Conservation (phyloP, 2,113 vertebrate species). For the Accipiter virgatus region DNA sequence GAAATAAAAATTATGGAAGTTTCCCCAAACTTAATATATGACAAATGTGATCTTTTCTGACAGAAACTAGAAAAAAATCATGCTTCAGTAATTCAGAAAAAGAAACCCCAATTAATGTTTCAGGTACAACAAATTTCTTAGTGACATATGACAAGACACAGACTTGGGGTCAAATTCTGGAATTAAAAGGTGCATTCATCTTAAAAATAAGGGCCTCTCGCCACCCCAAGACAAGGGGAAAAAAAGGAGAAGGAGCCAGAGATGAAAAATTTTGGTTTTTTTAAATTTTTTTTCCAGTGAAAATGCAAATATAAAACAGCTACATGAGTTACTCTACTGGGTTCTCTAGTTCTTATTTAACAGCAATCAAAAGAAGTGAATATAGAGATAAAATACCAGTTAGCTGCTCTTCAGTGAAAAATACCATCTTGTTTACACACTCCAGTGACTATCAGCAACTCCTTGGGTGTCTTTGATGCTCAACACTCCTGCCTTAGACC, state of each 20-base stretch:
- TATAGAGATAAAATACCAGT: not conserved
- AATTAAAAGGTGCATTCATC: not conserved
- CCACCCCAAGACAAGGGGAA: not conserved
- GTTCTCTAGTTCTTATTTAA: not conserved
- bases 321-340: not conserved
- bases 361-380: not conserved
- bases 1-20: conserved; percentile 26
- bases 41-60: not conserved
- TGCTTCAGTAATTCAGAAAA: not conserved
- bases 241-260: not conserved
- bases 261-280: not conserved
- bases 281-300: not conserved
- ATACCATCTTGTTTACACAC: not conserved
- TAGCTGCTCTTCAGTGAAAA: not conserved
- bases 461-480: not conserved
- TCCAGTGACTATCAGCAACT: not conserved
- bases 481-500: not conserved
- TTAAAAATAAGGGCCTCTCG: not conserved
- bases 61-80: not conserved
- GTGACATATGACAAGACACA: not conserved
- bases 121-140: not conserved
- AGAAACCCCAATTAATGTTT: not conserved
- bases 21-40: not conserved
- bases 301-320: not conserved
- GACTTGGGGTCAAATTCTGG: not conserved